Evolutionary conservation across 2,113 vertebrate genomes (phyloP).

Genomic region (Megaleporinus macrocephalus): DNA sequence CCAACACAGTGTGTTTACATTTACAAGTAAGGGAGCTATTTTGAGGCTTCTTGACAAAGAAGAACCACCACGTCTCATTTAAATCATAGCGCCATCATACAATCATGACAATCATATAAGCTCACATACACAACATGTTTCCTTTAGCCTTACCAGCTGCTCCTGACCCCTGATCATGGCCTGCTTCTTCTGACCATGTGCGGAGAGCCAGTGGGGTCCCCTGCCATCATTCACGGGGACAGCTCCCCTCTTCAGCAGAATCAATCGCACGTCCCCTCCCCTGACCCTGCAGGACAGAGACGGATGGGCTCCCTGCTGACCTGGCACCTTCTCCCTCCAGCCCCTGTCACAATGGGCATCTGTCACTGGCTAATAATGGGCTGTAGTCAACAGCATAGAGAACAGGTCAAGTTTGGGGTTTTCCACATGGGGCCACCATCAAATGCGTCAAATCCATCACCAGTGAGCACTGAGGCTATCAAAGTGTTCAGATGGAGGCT

Average conservation of each 20-base stretch:
- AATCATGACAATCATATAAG: slow-evolving; percentile 38
- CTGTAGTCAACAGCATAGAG: slow-evolving; percentile 65
- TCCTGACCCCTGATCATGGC: slow-evolving; percentile 70
- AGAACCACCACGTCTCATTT: not conserved
- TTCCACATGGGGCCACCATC: slow-evolving; percentile 72
- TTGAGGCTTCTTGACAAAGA: too few relatives aligned
- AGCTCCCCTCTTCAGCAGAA: slow-evolving; percentile 64
- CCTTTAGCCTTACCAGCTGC: slow-evolving; percentile 65
- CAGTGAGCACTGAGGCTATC: slow-evolving; percentile 51
- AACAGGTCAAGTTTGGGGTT: slow-evolving; percentile 73
- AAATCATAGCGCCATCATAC: slow-evolving; percentile 18
- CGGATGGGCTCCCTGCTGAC: slow-evolving; percentile 71
- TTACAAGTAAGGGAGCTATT: too few relatives aligned
- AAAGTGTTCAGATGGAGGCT: slow-evolving; percentile 60
- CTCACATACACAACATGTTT: slow-evolving; percentile 28
- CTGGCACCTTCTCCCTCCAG: slow-evolving; percentile 64
- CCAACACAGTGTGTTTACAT: not conserved
- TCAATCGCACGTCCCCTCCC: slow-evolving; percentile 68
- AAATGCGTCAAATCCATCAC: slow-evolving; percentile 67
- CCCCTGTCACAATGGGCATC: slow-evolving; percentile 63
- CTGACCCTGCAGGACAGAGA: slow-evolving; percentile 75
- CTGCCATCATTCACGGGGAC: slow-evolving; percentile 72
- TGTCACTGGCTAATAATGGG: slow-evolving; percentile 77
- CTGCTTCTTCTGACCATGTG: slow-evolving; percentile 71
- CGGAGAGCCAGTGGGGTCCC: slow-evolving; percentile 70